Evolutionary conservation across 2,888 invertebrate species (phyloP), one percentile per base, ranked within the genome.

Genomic region (Idaea straminata): DNA sequence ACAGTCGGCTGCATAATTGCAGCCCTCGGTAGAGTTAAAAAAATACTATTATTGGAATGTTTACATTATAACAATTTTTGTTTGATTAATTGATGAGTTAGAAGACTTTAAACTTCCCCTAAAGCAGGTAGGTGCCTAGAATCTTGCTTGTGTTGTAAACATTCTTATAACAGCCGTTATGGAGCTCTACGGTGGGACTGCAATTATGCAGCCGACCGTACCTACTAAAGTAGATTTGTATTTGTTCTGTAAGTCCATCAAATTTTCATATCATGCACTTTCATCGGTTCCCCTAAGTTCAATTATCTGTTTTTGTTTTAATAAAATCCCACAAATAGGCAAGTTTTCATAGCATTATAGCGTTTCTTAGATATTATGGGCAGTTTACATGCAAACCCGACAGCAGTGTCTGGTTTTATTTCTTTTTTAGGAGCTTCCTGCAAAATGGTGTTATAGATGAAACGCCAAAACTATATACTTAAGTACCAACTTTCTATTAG

Each of bases 341-440:
- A 84, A 88, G 87, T 89, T 89, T 87, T 86, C 86, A 83, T 89
- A 86, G 79, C 77, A 81, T 85, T 82, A 86, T 79, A 76, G 79
- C 78, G 79, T 80, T 69, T 84, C 83, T 85, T 81, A 81, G 78
- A 75, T 80, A 82, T 92, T 92, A 92, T 89, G 88, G 87, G 75
- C 78, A 78, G 83, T 89, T 89, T 84, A 87, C 92, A 92, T 92
- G 92, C 91, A 78, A 90, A 76, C 82, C 76, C 35, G 66, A 65
- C 67, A 66, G 63, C 79, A 77, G 74, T 63, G 69, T 69, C 69
- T 76, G 68, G 69, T 72, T 75, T 69, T 74, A 72, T 74, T 71
- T 69, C 64, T 67, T 64, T 71, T 69, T 70, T 60, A 64, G 67
- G 64, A 67, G 69, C 64, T 65, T 66, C 67, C 61, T 63, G 62